Conservation (phyloP, 1,140 invertebrate species). For the Papilio glaucus region DNA sequence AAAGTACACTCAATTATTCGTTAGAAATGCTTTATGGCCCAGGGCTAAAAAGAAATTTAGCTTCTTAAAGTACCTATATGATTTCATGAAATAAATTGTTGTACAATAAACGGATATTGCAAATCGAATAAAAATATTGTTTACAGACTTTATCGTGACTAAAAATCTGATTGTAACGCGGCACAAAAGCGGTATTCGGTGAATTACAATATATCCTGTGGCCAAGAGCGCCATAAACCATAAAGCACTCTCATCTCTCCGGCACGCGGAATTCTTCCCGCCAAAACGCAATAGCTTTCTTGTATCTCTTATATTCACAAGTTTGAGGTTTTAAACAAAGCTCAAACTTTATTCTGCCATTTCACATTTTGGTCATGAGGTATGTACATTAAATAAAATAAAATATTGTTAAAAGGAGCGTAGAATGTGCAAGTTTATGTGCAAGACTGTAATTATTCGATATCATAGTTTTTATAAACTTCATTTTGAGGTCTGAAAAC, state of each 20-base stretch:
- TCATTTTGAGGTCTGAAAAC: no score
- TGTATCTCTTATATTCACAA: background rate
- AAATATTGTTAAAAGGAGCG: no score
- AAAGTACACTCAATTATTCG: no score
- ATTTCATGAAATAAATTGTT: background rate
- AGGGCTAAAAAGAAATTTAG: no score
- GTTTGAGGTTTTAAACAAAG: conserved; percentile 3
- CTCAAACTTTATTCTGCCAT: background rate
- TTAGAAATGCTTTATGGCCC: no score
- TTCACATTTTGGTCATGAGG: background rate
- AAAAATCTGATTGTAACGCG: background rate
- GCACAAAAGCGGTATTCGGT: background rate
- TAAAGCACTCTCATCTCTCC: background rate
- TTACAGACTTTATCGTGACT: conserved; percentile 1
- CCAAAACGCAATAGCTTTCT: conserved; percentile 3
- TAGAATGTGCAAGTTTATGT: no score
- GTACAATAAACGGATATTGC: background rate
- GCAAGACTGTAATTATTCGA: no score
- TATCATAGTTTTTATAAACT: no score
- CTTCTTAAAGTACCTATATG: no score
- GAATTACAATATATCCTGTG: conserved; percentile 12
- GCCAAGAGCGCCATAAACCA: conserved; percentile 1
- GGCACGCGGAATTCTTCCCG: background rate
- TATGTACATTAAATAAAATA: background rate
- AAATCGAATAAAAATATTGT: background rate